Evolutionary conservation across 1,140 invertebrate genomes (phyloP).

Genomic region (Leguminivora glycinivorella): DNA sequence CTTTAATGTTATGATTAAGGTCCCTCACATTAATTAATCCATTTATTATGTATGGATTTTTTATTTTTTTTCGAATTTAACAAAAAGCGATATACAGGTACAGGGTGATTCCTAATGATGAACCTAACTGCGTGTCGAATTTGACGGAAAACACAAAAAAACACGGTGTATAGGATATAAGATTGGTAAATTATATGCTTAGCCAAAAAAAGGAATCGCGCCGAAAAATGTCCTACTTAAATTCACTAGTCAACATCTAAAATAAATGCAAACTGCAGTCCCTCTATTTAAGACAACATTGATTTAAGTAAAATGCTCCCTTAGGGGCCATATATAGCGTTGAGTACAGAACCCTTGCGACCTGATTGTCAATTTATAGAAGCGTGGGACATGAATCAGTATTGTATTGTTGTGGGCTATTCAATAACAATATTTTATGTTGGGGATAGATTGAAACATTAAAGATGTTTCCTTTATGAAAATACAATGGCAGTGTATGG

Average conservation of each 20-base stretch:
- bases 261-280: neutral
- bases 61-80: too few relatives aligned
- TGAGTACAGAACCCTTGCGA: neutral
- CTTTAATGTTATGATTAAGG: too few relatives aligned
- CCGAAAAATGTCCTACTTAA: too few relatives aligned
- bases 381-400: constrained; percentile 12
- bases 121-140: too few relatives aligned
- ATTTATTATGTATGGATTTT: too few relatives aligned
- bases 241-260: neutral
- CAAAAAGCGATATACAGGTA: too few relatives aligned
- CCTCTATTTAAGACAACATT: constrained; percentile 1
- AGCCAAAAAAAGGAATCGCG: too few relatives aligned
- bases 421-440: constrained; percentile 1
- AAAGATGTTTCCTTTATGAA: constrained; percentile 1
- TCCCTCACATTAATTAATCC: too few relatives aligned
- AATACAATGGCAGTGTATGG: neutral
- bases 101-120: too few relatives aligned
- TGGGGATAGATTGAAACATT: constrained; percentile 4
- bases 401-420: constrained; percentile 1
- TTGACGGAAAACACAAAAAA: too few relatives aligned
- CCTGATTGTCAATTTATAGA: constrained; percentile 4
- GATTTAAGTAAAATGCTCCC: constrained; percentile 5
- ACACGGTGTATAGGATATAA: too few relatives aligned
- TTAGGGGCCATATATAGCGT: neutral
- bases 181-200: too few relatives aligned